These are phyloP conservation scores for Colaptes auratus DNA, from an alignment of 2,113 vertebrate species.

Conservation along the genomic window DNA sequence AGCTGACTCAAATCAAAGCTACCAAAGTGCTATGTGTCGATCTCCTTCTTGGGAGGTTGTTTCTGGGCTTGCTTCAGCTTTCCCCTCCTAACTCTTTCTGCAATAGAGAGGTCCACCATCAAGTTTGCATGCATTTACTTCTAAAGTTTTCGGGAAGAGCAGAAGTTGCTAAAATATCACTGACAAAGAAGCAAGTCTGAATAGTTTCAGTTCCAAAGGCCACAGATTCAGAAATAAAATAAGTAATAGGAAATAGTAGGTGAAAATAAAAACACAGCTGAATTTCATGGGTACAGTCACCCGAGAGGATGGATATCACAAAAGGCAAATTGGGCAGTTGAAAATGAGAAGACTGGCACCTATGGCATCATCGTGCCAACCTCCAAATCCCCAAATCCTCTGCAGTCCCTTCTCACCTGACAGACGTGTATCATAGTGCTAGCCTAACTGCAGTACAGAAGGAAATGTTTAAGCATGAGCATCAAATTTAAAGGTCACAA, in stretches of 20 bases:
- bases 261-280: neutral
- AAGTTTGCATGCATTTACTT: neutral
- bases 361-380: neutral
- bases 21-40: neutral
- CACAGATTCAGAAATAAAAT: neutral
- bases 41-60: neutral
- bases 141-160: neutral
- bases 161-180: neutral
- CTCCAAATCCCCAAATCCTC: neutral
- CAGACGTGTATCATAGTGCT: neutral
- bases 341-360: neutral
- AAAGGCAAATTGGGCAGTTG: neutral
- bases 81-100: neutral
- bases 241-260: neutral
- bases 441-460: neutral
- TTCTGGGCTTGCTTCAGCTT: slow-evolving; percentile 11
- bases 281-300: neutral
- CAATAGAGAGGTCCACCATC: neutral
- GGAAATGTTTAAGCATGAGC: neutral
- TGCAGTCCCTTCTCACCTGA: neutral
- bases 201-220: slow-evolving; percentile 2
- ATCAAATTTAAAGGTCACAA: neutral
- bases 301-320: neutral
- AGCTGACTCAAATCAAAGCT: slow-evolving; percentile 35
- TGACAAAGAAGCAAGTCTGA: neutral